Evolutionary conservation across 2,113 vertebrate genomes (phyloP).

Genomic region (mouse (Mus musculus)): GRCm39 chr12:51448001-51448500

Average conservation of each 20-base stretch:
- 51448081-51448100: not conserved
- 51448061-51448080: not conserved
- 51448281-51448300: not conserved
- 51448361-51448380: not conserved
- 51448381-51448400: conserved; percentile 1
- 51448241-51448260: conserved; percentile 17
- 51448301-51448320: not conserved
- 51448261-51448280: conserved; percentile 53
- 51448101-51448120: not conserved
- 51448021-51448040: too few relatives aligned
- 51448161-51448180: not conserved
- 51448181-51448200: not conserved
- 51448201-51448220: not conserved
- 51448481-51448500: not conserved
- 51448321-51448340: not conserved
- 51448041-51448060: too few relatives aligned
- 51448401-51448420: not conserved
- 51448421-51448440: not conserved
- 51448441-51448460: not conserved
- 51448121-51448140: conserved; percentile 27
- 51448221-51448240: conserved; percentile 44
- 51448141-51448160: conserved; percentile 7
- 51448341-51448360: conserved; percentile 17
- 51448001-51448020: not conserved
- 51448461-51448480: conserved; percentile 21